Percentiles rank a stretch among this genome's conserved stretches.
Conservation (phyloP, 1,140 invertebrate species). For the Acromyrmex echinatior region DNA sequence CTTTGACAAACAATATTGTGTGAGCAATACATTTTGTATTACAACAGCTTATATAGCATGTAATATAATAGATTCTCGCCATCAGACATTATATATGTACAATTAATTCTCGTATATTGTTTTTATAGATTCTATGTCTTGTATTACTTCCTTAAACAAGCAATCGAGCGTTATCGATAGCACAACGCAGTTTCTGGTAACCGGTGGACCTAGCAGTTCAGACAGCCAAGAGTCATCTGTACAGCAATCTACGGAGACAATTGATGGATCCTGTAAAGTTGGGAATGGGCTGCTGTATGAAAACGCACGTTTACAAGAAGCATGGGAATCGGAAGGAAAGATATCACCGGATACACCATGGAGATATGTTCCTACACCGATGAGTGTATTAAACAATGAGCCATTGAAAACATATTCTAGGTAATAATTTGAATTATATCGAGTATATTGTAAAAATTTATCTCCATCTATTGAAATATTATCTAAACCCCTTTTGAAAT, state of each 20-base stretch:
- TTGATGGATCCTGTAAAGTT: constrained; percentile 80
- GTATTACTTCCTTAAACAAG: constrained; percentile 72
- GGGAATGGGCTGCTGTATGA: constrained; percentile 84
- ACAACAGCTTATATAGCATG: background rate
- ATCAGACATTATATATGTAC: background rate
- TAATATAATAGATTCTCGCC: background rate
- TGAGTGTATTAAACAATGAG: constrained; percentile 80
- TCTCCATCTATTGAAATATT: background rate
- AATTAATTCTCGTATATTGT: constrained; percentile 3
- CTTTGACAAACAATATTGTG: constrained; percentile 17
- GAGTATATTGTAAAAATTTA: background rate
- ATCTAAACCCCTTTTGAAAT: background rate
- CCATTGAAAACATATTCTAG: constrained; percentile 77
- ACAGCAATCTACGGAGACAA: constrained; percentile 73
- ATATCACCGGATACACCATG: constrained; percentile 85
- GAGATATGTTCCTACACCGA: constrained; percentile 83
- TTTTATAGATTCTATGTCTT: constrained; percentile 76
- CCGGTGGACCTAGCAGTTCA: constrained; percentile 73
- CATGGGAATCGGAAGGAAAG: constrained; percentile 85
- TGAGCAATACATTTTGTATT: background rate
- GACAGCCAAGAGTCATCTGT: constrained; percentile 78
- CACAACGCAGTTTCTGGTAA: constrained; percentile 77
- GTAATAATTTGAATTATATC: constrained; percentile 1
- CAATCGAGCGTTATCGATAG: constrained; percentile 76
- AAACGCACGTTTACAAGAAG: constrained; percentile 85